These are phyloP conservation scores for Sarcophaga caerulescens DNA, from an alignment of 2,888 invertebrate species.

Conservation along the genomic window DNA sequence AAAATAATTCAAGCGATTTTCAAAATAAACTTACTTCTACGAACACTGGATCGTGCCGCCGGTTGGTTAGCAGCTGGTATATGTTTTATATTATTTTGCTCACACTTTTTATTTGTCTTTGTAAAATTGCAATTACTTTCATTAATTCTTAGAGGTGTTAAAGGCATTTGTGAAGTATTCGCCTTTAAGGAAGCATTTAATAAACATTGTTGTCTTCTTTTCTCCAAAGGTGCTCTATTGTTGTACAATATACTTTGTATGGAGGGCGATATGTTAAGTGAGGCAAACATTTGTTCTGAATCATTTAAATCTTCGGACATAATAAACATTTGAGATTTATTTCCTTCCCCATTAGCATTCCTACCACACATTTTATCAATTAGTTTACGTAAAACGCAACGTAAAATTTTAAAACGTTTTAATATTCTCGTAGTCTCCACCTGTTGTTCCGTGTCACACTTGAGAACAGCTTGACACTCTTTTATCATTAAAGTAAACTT, in stretches of 20 bases:
- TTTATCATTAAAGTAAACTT: constrained; percentile 76
- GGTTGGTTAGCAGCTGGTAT: constrained; percentile 9
- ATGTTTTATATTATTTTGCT: constrained; percentile 10
- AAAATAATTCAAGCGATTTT: background rate
- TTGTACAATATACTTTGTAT: constrained; percentile 76
- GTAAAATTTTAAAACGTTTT: constrained; percentile 79
- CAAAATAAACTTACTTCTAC: constrained; percentile 74
- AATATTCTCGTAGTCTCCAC: constrained; percentile 75
- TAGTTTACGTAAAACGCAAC: constrained; percentile 76
- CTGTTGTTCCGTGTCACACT: constrained; percentile 73
- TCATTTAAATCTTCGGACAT: constrained; percentile 70
- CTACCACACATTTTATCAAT: constrained; percentile 69
- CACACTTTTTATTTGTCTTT: background rate
- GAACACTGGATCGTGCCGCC: constrained; percentile 69
- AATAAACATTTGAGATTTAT: constrained; percentile 64
- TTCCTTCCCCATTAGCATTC: background rate
- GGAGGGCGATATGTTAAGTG: constrained; percentile 72
- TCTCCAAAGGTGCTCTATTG: constrained; percentile 67
- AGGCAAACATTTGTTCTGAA: constrained; percentile 71
- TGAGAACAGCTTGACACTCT: constrained; percentile 78
- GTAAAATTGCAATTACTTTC: background rate
- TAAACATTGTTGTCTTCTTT: constrained; percentile 53
- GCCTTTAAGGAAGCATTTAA: constrained; percentile 69
- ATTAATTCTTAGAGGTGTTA: constrained; percentile 14
- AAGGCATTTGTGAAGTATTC: constrained; percentile 69